Percentiles rank a stretch among this genome's conserved stretches.
phyloP scores from a whole-genome alignment of 2,888 invertebrate species.

The Hemithea aestivaria region DNA sequence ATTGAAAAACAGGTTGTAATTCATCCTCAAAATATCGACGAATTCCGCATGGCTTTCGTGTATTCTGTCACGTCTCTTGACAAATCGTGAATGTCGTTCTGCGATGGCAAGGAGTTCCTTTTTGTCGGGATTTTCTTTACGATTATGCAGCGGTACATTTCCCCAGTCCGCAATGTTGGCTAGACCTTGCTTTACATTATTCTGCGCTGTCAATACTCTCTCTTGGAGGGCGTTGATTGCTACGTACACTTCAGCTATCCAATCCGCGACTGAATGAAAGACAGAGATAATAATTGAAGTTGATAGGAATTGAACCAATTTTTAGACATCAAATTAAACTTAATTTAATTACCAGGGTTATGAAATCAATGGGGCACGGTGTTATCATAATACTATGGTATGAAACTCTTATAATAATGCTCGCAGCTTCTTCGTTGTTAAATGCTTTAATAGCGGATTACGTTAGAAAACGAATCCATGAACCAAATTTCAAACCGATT shows the following conservation, averaged over 20 bases:
- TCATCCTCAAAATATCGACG: conserved; percentile 77
- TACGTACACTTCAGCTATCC: conserved; percentile 83
- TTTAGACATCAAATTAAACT: too few relatives aligned
- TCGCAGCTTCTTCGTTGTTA: too few relatives aligned
- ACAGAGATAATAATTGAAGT: background rate
- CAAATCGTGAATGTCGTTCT: conserved; percentile 75
- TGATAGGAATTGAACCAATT: too few relatives aligned
- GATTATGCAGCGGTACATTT: conserved; percentile 84
- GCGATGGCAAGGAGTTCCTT: conserved; percentile 75
- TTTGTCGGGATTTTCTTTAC: conserved; percentile 76
- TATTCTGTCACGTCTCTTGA: conserved; percentile 63
- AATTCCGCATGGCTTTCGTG: conserved; percentile 77
- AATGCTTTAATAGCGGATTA: too few relatives aligned
- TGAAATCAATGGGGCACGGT: too few relatives aligned
- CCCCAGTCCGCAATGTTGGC: conserved; percentile 84
- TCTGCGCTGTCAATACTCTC: conserved; percentile 83
- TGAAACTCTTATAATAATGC: too few relatives aligned
- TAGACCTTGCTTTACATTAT: conserved; percentile 80
- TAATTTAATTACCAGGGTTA: too few relatives aligned
- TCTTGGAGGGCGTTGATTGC: conserved; percentile 85
- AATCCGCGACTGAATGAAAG: conserved; percentile 77
- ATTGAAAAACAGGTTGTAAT: conserved; percentile 85
- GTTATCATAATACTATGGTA: too few relatives aligned
- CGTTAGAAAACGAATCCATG: too few relatives aligned
- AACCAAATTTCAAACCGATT: too few relatives aligned